Base-by-base conservation (phyloP, 1,140 invertebrate species). In the Plodia interpunctella region DNA sequence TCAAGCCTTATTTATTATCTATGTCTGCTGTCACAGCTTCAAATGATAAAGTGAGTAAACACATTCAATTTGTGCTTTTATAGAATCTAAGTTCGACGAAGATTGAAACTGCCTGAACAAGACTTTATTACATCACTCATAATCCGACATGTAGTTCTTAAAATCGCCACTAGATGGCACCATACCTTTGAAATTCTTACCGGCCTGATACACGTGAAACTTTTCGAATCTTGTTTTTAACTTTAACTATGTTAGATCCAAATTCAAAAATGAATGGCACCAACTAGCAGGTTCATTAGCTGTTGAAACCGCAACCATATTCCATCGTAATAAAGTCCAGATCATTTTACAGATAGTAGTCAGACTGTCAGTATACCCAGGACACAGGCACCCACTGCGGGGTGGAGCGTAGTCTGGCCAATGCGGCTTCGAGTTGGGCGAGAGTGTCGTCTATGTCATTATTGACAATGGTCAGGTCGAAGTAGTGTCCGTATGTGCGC, bases 361-460 rank as follows among this genome's bases (percentile, higher is more conserved):
- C 51, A 53, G 51, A 53, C 21, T 53, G 51, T 97, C 95, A 98
- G 93, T 98, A 98, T 81, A 98, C 96, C 97, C 97, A 98, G 25
- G 95, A 95, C 0, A 98, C 96, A 10, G 96, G 96, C 62, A 98
- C 96, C 98, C 98, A 99, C 89, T 99, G 98, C 38, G 97, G 95
- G 67, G 95, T 95, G 64, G 94, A 95, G 83, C 97, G 95, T 54
- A 98, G 94, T 56, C 95, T 93, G 65, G 98, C 97, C 62, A 99
- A 96, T 18, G 97, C 95, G 57, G 94, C 93, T 83, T 99, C 97
- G 66, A 99, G 90, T 59, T 96, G 94, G 28, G 94, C 93, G 74
- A 99, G 98, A 32, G 98, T 99, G 87, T 99, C 98, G 81, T 99
- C 98, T 66, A 99, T 99, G 91, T 99, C 98, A 92, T 99, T 99